These are phyloP conservation scores for Patella pellucida DNA, from an alignment of 2,888 invertebrate species.

Conservation along the genomic window DNA sequence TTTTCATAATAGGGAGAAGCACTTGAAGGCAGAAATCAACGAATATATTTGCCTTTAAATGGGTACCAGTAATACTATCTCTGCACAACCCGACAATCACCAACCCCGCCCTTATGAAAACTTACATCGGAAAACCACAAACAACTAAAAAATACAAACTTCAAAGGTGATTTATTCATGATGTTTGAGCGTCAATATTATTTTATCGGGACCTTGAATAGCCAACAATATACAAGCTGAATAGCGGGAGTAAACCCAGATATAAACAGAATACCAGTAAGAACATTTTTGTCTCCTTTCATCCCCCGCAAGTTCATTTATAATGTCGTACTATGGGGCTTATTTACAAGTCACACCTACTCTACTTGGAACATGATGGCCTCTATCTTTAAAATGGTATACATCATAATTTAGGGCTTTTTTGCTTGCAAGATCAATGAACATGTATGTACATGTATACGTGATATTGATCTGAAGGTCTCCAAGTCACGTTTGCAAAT, in stretches of 20 bases:
- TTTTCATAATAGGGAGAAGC: not conserved
- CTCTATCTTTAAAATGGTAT: too few species aligned
- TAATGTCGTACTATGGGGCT: not conserved
- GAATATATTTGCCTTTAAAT: not conserved
- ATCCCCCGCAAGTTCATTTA: not conserved
- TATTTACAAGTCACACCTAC: too few species aligned
- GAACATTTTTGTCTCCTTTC: not conserved
- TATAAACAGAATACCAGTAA: not conserved
- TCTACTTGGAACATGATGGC: too few species aligned
- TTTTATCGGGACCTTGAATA: not conserved
- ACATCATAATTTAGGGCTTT: too few species aligned
- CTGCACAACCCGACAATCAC: too few species aligned
- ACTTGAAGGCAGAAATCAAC: constrained; percentile 8
- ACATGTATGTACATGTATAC: too few species aligned
- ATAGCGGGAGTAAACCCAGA: constrained; percentile 2
- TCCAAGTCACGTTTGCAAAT: too few species aligned
- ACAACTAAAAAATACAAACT: not conserved
- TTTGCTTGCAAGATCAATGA: too few species aligned
- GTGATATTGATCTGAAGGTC: too few species aligned
- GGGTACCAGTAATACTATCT: too few species aligned
- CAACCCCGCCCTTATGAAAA: constrained; percentile 3
- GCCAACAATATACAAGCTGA: not conserved
- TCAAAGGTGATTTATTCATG: constrained; percentile 3
- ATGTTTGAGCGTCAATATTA: constrained; percentile 3
- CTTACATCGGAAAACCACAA: not conserved